A percentile compares a stretch with the other conserved stretches of the same genome.
These are phyloP conservation scores for Ianthella basta DNA, from an alignment of 37 sponge, comb jelly and placozoan species.

Conservation along the genomic window DNA sequence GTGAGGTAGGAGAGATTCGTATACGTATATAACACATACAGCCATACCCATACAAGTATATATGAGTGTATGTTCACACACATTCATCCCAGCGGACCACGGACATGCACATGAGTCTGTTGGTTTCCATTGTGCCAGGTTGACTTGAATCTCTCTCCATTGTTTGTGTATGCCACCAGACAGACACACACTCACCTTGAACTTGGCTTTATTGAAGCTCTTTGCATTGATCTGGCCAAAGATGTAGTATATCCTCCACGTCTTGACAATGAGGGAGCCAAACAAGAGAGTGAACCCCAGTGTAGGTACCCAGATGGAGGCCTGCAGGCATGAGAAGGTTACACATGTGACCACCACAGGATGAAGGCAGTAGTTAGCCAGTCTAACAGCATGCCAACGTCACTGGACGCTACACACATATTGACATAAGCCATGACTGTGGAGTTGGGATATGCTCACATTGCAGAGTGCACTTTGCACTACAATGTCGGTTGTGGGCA, in stretches of 20 bases:
- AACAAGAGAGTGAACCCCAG: background rate
- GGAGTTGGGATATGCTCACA: background rate
- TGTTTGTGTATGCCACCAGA: background rate
- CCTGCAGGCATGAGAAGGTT: background rate
- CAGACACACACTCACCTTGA: background rate
- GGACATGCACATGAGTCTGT: background rate
- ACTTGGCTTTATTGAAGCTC: too few relatives aligned
- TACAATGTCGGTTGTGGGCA: background rate
- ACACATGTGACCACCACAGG: background rate
- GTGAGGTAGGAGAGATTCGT: background rate
- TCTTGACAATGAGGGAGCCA: background rate
- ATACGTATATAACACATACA: background rate
- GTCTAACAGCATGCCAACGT: background rate
- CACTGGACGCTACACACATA: background rate
- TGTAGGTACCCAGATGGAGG: background rate
- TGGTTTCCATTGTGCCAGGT: background rate
- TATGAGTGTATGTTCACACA: background rate
- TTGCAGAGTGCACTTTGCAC: background rate
- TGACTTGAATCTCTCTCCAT: background rate
- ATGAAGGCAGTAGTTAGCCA: background rate
- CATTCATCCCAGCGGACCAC: background rate
- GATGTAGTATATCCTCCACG: constrained; percentile 1
- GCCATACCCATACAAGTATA: background rate
- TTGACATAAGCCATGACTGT: background rate
- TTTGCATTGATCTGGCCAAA: background rate